Evolutionary conservation across 2,888 invertebrate genomes (phyloP).

Genomic region (Nemurella pictetii): DNA sequence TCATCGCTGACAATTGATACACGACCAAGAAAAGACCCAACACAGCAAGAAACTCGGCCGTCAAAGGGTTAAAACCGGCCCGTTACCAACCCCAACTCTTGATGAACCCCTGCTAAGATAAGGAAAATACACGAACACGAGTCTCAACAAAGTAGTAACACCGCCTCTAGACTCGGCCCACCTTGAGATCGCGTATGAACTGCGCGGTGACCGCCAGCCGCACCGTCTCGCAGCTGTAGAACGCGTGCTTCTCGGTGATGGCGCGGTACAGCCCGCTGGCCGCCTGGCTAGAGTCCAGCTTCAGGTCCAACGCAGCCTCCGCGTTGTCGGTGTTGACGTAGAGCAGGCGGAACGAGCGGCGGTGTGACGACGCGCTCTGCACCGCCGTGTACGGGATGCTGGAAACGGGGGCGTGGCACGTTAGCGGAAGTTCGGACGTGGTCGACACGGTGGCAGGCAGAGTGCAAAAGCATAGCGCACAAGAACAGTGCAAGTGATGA

Average conservation of each 20-base stretch:
- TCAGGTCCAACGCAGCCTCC: constrained; percentile 72
- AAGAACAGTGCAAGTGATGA: not conserved
- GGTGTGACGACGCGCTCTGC: constrained; percentile 74
- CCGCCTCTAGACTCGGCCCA: no score
- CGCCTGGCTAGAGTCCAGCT: constrained; percentile 77
- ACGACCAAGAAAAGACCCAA: no score
- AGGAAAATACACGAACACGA: no score
- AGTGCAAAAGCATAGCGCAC: not conserved
- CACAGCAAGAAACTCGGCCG: no score
- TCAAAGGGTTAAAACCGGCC: no score
- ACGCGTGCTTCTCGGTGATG: constrained; percentile 89
- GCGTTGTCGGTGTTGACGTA: constrained; percentile 71
- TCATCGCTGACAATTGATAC: no score
- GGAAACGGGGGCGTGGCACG: constrained; percentile 44
- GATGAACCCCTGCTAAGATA: no score
- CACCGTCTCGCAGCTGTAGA: constrained; percentile 91
- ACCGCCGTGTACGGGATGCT: constrained; percentile 83
- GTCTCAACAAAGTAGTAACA: no score
- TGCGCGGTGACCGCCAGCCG: constrained; percentile 85
- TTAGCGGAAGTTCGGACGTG: no score
- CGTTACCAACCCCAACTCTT: no score
- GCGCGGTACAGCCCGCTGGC: constrained; percentile 83
- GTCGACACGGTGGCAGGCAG: no score
- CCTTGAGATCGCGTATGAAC: constrained; percentile 85
- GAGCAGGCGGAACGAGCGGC: constrained; percentile 73